Evolutionary conservation across 1,140 invertebrate genomes (phyloP).

Genomic region (Drosophila bifasciata): DNA sequence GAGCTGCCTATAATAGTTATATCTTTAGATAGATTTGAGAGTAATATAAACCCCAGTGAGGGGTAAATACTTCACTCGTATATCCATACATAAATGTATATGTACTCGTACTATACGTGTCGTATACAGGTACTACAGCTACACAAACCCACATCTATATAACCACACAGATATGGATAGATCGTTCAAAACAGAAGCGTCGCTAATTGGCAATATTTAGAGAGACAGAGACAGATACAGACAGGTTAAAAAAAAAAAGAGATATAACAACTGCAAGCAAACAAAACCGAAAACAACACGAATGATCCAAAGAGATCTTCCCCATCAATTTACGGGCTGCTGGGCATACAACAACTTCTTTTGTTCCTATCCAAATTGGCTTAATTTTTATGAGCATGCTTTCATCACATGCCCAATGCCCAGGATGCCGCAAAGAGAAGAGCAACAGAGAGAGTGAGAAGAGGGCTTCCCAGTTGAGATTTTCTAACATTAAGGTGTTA

Average conservation of each 20-base stretch:
- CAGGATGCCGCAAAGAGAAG: background rate
- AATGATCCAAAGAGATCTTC: conserved; percentile 38
- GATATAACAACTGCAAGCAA: background rate
- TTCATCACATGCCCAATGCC: conserved; percentile 52
- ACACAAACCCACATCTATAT: background rate
- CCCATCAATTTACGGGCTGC: conserved; percentile 46
- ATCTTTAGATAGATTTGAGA: no score
- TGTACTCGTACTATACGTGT: background rate
- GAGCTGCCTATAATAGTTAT: no score
- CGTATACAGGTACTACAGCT: conserved; percentile 14
- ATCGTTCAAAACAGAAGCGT: conserved; percentile 37
- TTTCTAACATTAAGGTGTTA: conserved; percentile 54
- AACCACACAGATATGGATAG: conserved; percentile 6
- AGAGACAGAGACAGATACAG: background rate
- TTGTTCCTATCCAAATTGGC: conserved; percentile 63
- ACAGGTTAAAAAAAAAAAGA: background rate
- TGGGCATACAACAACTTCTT: conserved; percentile 46
- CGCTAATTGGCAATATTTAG: conserved; percentile 51
- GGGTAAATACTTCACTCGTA: no score
- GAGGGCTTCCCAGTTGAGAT: conserved; percentile 12
- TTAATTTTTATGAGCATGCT: conserved; percentile 62
- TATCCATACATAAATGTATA: no score
- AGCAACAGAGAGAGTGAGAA: background rate
- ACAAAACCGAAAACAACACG: conserved; percentile 17
- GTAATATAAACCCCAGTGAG: no score